Percentiles rank a stretch among this genome's conserved stretches.
These are phyloP conservation scores for Mercenaria mercenaria DNA, from an alignment of 1,140 invertebrate genomes.

Conservation along the genomic window DNA sequence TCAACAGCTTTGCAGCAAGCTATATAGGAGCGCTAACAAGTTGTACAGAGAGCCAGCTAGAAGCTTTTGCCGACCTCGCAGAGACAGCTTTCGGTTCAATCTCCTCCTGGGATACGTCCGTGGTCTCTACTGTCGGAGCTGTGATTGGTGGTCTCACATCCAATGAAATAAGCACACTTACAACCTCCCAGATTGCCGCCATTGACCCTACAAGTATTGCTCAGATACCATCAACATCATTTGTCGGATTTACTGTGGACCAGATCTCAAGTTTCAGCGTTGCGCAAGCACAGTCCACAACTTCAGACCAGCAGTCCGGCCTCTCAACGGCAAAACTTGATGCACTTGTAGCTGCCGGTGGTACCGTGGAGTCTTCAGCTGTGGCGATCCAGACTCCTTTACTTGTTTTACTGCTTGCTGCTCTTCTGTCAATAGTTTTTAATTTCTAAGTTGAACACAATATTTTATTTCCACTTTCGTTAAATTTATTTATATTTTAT, in stretches of 20 bases:
- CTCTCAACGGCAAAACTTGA: conserved; percentile 18
- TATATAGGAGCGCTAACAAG: conserved; percentile 27
- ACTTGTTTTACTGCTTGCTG: background rate
- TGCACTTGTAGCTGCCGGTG: conserved; percentile 30
- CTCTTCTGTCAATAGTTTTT: background rate
- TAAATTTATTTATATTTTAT: no score
- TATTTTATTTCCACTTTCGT: no score
- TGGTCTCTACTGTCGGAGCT: conserved; percentile 26
- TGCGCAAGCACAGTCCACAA: conserved; percentile 44
- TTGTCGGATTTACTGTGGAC: conserved; percentile 36
- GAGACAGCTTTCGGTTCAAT: conserved; percentile 12
- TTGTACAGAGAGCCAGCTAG: conserved; percentile 34
- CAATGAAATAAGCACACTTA: background rate
- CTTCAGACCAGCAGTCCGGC: conserved; percentile 10
- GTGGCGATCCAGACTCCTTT: background rate
- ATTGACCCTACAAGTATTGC: conserved; percentile 9
- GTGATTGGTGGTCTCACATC: conserved; percentile 40
- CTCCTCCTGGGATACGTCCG: conserved; percentile 22
- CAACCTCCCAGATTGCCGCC: background rate
- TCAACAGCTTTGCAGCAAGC: conserved; percentile 14
- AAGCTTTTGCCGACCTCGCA: conserved; percentile 3
- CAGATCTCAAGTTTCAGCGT: conserved; percentile 45
- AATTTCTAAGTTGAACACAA: background rate
- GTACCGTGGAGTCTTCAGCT: background rate
- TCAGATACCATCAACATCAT: conserved; percentile 24